These are phyloP conservation scores for Rhagologus leucostigma DNA, from an alignment of 2,113 vertebrate genomes.

Conservation along the genomic window DNA sequence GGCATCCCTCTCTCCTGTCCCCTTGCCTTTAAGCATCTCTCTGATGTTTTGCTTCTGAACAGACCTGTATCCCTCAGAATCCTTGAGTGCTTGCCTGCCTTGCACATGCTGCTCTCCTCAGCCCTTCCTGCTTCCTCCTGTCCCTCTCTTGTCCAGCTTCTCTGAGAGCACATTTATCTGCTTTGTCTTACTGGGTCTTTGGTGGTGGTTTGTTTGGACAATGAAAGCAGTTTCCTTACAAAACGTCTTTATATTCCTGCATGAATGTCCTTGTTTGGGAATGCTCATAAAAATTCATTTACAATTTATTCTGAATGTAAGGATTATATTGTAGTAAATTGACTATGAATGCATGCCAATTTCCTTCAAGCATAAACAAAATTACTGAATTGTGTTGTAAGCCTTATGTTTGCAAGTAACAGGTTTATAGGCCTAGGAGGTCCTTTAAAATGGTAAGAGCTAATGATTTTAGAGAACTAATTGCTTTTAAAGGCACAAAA, in stretches of 20 bases:
- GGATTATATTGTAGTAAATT: not conserved
- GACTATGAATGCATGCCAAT: not conserved
- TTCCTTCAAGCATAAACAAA: constrained; percentile 6
- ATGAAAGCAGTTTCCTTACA: not conserved
- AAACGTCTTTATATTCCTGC: not conserved
- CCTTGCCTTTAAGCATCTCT: not conserved
- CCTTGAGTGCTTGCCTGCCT: not conserved
- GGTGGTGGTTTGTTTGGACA: not conserved
- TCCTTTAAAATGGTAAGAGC: not conserved
- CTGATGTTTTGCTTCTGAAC: not conserved
- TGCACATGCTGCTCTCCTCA: not conserved
- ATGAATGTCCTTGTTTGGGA: not conserved
- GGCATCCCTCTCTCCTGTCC: not conserved
- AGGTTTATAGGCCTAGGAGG: not conserved
- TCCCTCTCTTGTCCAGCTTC: not conserved
- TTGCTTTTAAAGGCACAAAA: not conserved
- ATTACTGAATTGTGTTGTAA: not conserved
- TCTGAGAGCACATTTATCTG: not conserved
- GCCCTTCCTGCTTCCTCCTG: not conserved
- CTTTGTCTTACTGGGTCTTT: not conserved
- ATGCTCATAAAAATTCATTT: not conserved
- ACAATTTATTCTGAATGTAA: not conserved
- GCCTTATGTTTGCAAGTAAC: not conserved
- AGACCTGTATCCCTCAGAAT: not conserved
- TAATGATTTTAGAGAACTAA: not conserved